Percentiles rank a stretch among this genome's conserved stretches.
Conservation (phyloP, 1,140 invertebrate genomes). For the Maconellicoccus hirsutus region DNA sequence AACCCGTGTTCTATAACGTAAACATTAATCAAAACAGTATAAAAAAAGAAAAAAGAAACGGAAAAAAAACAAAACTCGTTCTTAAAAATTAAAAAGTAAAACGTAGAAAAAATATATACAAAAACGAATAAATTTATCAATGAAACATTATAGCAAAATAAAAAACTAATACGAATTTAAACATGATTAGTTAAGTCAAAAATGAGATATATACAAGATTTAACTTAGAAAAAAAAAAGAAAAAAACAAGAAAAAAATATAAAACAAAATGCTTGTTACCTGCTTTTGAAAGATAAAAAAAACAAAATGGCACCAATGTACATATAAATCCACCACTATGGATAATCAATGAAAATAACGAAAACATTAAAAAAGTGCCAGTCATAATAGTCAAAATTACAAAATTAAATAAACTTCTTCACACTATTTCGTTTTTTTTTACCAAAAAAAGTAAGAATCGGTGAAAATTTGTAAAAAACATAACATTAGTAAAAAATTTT, state of each 20-base stretch:
- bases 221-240: neutral
- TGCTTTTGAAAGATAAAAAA: neutral
- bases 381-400: slow-evolving; percentile 3
- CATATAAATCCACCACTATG: neutral
- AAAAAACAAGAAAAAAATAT: neutral
- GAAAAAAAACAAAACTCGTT: neutral
- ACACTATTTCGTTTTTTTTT: neutral
- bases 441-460: too few relatives aligned
- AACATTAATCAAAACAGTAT: neutral
- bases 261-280: neutral
- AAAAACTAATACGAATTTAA: neutral
- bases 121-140: neutral
- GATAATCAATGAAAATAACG: slow-evolving; percentile 2
- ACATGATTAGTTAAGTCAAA: slow-evolving; percentile 18
- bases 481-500: neutral
- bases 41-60: slow-evolving; percentile 1
- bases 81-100: slow-evolving; percentile 19
- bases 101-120: slow-evolving; percentile 10
- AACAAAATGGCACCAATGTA: slow-evolving; percentile 17
- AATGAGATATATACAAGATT: slow-evolving; percentile 6
- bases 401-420: neutral
- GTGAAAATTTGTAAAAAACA: neutral
- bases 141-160: slow-evolving; percentile 12
- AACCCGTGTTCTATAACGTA: slow-evolving; percentile 12
- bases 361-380: neutral